Base-by-base conservation (phyloP, 2,888 invertebrate genomes). In the Epirrhoe alternata region DNA sequence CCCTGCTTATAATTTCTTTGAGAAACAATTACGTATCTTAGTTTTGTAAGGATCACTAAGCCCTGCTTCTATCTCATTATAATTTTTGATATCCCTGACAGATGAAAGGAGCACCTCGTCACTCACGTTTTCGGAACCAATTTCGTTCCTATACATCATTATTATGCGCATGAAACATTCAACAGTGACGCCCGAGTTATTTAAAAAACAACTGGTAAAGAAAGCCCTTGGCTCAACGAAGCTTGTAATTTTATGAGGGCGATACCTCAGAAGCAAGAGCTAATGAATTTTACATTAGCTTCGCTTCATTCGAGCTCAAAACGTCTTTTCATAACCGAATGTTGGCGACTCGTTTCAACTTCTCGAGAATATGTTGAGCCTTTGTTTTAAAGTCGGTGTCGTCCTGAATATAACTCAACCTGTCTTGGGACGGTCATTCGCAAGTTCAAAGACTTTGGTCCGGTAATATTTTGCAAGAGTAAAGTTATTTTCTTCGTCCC, bases 141-240 rank as follows among this genome's bases (percentile, higher is more conserved):
- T 66, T 54, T 64, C 45, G 65, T 64, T 71, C 57, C 64, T 55
- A 67, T 59, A 59, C 61, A 55, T 66, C 74, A 78, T 84, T 84
- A 77, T 74, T 80, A 87, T 86, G 78, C 85, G 79, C 82, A 87
- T 88, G 86, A 85, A 88, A 86, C 74, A 89, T 88, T 85, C 87
- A 89, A 84, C 83, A 80, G 80, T 76, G 78, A 81, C 82, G 77
- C 80, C 73, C 73, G 79, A 78, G 75, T 79, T 80, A 82, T 87
- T 80, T 69, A 79, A 77, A 82, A 83, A 83, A 78, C 72, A 77
- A 75, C 70, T 66, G 65, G 75, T 77, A 69, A 75, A 83, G 80
- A 71, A 69, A 73, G 76, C 78, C 74, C 67, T 66, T 64, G 66
- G 42, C 71, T 71, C 75, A 77, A 74, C 75, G 75, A 78, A 74